Evolutionary conservation across 2,888 invertebrate genomes (phyloP), one percentile per base, ranked within the genome.

Genomic region (Plagiodera versicolora): DNA sequence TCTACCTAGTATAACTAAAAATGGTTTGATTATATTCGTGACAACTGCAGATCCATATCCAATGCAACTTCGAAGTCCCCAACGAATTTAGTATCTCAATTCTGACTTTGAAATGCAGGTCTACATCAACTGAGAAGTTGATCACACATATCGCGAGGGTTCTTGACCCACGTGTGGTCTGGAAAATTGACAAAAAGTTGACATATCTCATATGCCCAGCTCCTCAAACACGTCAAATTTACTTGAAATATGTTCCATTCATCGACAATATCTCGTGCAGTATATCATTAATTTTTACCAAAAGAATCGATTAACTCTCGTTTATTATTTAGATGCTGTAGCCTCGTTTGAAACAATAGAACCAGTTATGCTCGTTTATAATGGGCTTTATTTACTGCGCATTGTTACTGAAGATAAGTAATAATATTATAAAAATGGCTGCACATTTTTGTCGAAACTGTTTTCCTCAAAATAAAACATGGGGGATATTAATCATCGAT

Each of bases 201-300:
- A 14, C 39, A 39, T 39, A 39, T 39, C 39, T 39, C 39, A 39
- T 14, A 55, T 48, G 52, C 46, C 20, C 35, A 28, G 30, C 48
- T 64, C 60, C 61, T 67, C 63, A 56, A 60, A 60, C 47, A 60
- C 53, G 68, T 68, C 68, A 67, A 63, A 68, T 67, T 60, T 59
- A 67, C 53, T 66, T 69, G 67, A 69, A 63, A 65, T 69, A 69
- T 67, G 68, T 64, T 64, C 65, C 63, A 67, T 67, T 66, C 65
- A 65, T 39, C 55, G 54, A 28, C 61, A 54, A 64, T 67, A 58
- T 62, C 63, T 60, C 62, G 56, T 58, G 56, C 39, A 56, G 64
- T 67, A 64, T 55, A 66, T 67, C 65, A 66, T 62, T 66, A 63
- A 66, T 64, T 66, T 67, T 65, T 65, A 63, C 63, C 48, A 19